phyloP scores from a whole-genome alignment of 1,140 invertebrate species.

The Temnothorax nylanderi region DNA sequence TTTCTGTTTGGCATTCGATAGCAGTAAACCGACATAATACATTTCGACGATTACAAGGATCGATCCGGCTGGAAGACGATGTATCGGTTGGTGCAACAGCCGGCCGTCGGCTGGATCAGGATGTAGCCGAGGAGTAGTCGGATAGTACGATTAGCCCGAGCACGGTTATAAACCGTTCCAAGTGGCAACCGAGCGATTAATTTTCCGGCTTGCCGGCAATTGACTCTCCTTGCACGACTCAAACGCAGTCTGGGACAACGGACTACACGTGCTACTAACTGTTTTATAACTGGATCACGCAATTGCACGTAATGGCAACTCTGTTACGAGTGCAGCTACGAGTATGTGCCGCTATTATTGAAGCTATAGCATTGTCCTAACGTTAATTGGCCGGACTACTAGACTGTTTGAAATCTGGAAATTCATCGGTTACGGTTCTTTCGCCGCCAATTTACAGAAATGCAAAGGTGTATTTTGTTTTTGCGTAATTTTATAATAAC shows the following conservation, averaged over 20 bases:
- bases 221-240: conserved; percentile 54
- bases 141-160: conserved; percentile 42
- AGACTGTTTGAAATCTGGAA: neutral
- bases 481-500: neutral
- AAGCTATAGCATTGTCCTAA: neutral
- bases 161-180: conserved; percentile 57
- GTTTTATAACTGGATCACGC: conserved; percentile 53
- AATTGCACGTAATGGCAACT: conserved; percentile 24
- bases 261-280: conserved; percentile 46
- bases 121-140: conserved; percentile 28
- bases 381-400: neutral
- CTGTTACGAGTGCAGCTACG: neutral
- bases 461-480: neutral
- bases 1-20: conserved; percentile 35
- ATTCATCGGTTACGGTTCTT: neutral
- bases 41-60: conserved; percentile 56
- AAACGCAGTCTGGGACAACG: conserved; percentile 35
- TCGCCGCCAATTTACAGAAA: neutral
- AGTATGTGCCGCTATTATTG: neutral
- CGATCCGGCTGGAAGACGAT: conserved; percentile 44
- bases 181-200: conserved; percentile 59
- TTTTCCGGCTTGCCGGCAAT: conserved; percentile 59
- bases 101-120: conserved; percentile 41
- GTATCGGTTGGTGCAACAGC: conserved; percentile 48
- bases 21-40: conserved; percentile 44